Base-by-base conservation (phyloP, 2,797 vertebrate genomes). In the Sarcophilus harrisii region DNA sequence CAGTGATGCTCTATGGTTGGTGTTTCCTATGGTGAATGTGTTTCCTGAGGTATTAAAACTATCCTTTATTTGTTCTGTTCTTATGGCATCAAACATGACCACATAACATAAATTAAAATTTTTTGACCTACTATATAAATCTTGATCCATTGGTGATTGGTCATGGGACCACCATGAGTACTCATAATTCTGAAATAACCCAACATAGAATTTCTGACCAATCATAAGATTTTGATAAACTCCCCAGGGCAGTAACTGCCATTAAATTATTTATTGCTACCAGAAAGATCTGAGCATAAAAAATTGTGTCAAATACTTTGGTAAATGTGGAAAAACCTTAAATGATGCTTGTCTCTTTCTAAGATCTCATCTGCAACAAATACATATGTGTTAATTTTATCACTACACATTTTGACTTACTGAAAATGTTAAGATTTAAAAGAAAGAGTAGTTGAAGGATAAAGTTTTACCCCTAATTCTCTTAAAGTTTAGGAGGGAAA, bases 251-350 rank as follows among this genome's bases (percentile, higher is more conserved):
- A 87, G 1, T 87, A 38, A 27, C 21, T 45, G 24, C 87, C 93
- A 27, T 59, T 30, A 9, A 62, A 89, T 93, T 49, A 57, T 81
- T 14, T 58, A 66, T 12, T 90, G 59, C 57, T 60, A n/a, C 92
- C 32, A 66, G 9, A 54, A 14, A 38, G 38, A 87, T 10, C 16
- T 32, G 8, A 0, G 60, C n/a, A 87, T 49, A 92, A 45, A 49
- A 55, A 58, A 93, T 57, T 32, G 24, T 94, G n/a, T 13, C 6
- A 18, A 38, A 73, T 59, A 52, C n/a, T 87, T 52, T 45, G 57
- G 57, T 14, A 91, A 96, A 32, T 38, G 93, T 58, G 90, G 87
- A 91, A n/a, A 95, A 29, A 8, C 58, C 55, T 89, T 66, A 81
- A 0, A 52, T 4, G 29, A 27, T 2, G 18, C 58, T 24, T 59